Conservation (phyloP, 2,888 invertebrate genomes). For the Campoletis raptor region DNA sequence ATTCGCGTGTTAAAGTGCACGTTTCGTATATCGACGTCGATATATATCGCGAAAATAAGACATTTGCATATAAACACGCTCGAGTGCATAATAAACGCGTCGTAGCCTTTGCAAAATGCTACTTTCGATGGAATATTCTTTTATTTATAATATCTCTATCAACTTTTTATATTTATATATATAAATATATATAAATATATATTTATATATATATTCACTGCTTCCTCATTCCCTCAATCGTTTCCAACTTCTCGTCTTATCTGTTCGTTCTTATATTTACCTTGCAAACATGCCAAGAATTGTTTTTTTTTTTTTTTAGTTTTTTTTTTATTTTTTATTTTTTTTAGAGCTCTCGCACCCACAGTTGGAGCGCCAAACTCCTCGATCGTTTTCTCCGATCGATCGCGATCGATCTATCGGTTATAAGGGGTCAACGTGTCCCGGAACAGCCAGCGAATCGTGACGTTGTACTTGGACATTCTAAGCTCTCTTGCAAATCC, state of each 20-base stretch:
- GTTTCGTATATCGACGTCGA: background rate
- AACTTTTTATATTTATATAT: background rate
- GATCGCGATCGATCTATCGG: constrained; percentile 63
- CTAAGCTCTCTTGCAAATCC: constrained; percentile 40
- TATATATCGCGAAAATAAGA: constrained; percentile 27
- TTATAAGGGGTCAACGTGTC: constrained; percentile 63
- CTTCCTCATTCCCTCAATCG: constrained; percentile 52
- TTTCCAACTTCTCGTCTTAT: constrained; percentile 38
- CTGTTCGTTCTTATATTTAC: constrained; percentile 36
- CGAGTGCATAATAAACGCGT: constrained; percentile 52
- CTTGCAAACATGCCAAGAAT: background rate
- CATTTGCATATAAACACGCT: constrained; percentile 51
- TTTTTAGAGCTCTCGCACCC: background rate
- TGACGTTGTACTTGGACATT: constrained; percentile 62
- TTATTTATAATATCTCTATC: constrained; percentile 49
- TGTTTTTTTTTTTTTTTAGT: no score
- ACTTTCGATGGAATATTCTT: constrained; percentile 56
- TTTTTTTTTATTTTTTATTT: constrained; percentile 2
- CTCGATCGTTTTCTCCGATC: constrained; percentile 63
- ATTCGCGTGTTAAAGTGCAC: background rate
- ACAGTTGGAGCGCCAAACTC: constrained; percentile 14
- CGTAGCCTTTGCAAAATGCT: constrained; percentile 27
- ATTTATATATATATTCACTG: constrained; percentile 27
- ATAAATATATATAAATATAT: background rate
- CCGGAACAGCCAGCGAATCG: constrained; percentile 65